A percentile compares a stretch with the other conserved stretches of the same genome.
Conservation (phyloP, 2,888 invertebrate species). For the Trachelus iudaicus region DNA sequence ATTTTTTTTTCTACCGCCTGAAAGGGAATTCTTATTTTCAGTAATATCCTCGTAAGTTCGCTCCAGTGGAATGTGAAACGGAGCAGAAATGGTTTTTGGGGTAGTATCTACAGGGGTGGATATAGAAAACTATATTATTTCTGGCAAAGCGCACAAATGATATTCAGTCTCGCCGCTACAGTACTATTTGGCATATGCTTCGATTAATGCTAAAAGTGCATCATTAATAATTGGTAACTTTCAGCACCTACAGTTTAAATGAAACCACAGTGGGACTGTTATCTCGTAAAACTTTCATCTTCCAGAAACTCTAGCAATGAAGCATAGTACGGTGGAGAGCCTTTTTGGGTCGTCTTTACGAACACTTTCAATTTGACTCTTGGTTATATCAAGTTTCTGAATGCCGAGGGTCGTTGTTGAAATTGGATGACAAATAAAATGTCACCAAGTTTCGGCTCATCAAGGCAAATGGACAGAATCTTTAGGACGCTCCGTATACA, state of each 20-base stretch:
- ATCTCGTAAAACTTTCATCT: background rate
- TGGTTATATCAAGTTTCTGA: background rate
- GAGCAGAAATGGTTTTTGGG: background rate
- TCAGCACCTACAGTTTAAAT: background rate
- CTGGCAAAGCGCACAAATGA: background rate
- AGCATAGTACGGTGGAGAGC: background rate
- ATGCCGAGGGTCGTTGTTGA: background rate
- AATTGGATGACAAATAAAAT: background rate
- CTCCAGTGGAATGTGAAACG: no score
- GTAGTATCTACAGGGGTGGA: background rate
- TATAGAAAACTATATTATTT: background rate
- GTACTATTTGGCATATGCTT: background rate
- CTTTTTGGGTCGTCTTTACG: background rate
- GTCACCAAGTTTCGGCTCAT: background rate
- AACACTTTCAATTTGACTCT: background rate
- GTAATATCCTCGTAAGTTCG: background rate
- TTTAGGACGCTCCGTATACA: background rate
- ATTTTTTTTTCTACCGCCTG: background rate
- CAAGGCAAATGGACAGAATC: background rate
- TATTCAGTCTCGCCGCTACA: background rate
- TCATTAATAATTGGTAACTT: background rate
- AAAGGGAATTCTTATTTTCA: background rate
- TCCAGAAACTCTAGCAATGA: background rate
- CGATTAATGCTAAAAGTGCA: background rate
- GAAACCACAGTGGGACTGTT: background rate